Base-by-base conservation (phyloP, 2,888 invertebrate genomes). In the Melanchra persicariae region DNA sequence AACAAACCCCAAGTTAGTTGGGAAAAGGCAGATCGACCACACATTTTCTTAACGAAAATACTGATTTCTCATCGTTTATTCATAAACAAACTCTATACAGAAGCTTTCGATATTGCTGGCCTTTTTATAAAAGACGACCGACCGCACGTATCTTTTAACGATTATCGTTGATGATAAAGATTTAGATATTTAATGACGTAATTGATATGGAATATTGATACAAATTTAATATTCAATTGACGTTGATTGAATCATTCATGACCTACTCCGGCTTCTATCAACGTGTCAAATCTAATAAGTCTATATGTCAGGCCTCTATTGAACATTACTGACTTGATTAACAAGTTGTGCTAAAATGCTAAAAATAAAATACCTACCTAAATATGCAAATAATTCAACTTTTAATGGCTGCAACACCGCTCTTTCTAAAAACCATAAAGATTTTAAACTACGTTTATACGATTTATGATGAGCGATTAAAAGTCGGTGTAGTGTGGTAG, bases 121-220 rank as follows among this genome's bases (percentile, higher is more conserved):
- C 2, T 70, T 59, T 57, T 57, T 49, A 57, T 26, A 60, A 72
- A 1, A 37, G n/a, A n/a, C n/a, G n/a, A n/a, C n/a, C 19, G 30
- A 30, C 17, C 5, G 34, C 43, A 59, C 37, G 55, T 15, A 24
- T 26, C 55, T 24, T 12, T 72, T 72, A n/a, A 12, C 62, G 72
- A n/a, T 40, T 34, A 71, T 61, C 26, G 45, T 68, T 75, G 51
- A n/a, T 45, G 55, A 61, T 55, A 68, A 30, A 22, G 24, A 68
- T 37, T 45, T 12, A 57, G 55, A 51, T 55, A n/a, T n/a, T n/a
- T n/a, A 68, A 68, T 61, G 24, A 57, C 57, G 68, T 74, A 51
- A 74, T 75, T 37, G 60, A 68, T 75, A 68, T 40, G 22, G 49
- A 75, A 51, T 74, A 67, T 61, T 49, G 43, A 75, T 68, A 49